A percentile compares a stretch with the other conserved stretches of the same genome.
Conservation (phyloP, 1,140 invertebrate species). For the Apis cerana region DNA sequence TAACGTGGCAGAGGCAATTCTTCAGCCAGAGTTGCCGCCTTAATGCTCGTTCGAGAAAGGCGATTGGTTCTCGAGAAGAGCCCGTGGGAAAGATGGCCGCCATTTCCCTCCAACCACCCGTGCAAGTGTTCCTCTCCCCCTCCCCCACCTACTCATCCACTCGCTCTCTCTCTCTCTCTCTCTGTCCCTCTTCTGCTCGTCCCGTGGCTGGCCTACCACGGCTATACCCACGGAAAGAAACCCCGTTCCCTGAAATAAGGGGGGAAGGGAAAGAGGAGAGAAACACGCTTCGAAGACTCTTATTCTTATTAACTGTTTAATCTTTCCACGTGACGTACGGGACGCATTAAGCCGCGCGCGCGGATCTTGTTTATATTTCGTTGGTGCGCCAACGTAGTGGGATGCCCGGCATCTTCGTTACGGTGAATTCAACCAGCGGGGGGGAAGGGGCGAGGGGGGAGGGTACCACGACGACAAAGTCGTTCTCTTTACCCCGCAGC, state of each 20-base stretch:
- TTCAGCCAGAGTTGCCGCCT: conserved; percentile 81
- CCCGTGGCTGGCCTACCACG: conserved; percentile 26
- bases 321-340: conserved; percentile 80
- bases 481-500: neutral
- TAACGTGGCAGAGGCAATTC: conserved; percentile 81
- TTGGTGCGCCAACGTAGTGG: conserved; percentile 58
- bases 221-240: conserved; percentile 65
- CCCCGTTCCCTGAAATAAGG: conserved; percentile 70
- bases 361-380: conserved; percentile 78
- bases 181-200: conserved; percentile 44
- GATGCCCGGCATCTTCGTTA: conserved; percentile 64
- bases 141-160: conserved; percentile 42
- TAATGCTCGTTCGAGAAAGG: conserved; percentile 77
- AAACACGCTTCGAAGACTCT: conserved; percentile 75
- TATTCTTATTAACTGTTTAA: conserved; percentile 83
- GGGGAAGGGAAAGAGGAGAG: conserved; percentile 63
- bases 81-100: conserved; percentile 81
- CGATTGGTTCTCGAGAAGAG: conserved; percentile 81
- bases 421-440: conserved; percentile 30
- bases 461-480: too few species aligned
- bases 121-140: conserved; percentile 69
- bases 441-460: neutral
- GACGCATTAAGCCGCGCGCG: conserved; percentile 74
- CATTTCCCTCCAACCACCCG: conserved; percentile 81
- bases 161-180: conserved; percentile 11